Base-by-base conservation (phyloP, 2,113 vertebrate genomes). In the Arenaria interpres region DNA sequence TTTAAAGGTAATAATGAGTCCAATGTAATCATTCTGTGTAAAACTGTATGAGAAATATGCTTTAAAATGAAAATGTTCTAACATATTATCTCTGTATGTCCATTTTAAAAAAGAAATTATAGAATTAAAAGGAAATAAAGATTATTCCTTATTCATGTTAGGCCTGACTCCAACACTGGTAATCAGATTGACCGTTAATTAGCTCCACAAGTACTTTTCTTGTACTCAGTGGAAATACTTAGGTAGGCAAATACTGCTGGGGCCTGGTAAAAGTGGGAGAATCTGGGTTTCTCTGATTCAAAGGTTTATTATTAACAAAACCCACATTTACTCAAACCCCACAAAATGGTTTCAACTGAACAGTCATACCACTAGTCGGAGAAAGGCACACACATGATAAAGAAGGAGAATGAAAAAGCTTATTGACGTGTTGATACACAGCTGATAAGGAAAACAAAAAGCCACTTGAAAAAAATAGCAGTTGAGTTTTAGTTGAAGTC, bases 241-340 rank as follows among this genome's bases (percentile, higher is more conserved):
- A 43, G 8, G 19, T 46, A 63, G 66, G 62, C 39, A 93, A 95
- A 81, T 68, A 85, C 39, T 89, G 35, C 43, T 74, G 48, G 30
- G 33, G 59, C 32, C 43, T 57, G 72, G 41, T 33, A 71, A 89
- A 78, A 82, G 53, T 51, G 59, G 62, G 67, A 66, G 59, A 90
- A 91, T 35, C 33, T 59, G 72, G 59, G n/a, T 63, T 91, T 82
- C 75, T 78, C 54, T 62, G 77, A 89, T 56, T 95, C 62, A 75
- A 60, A 57, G 80, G 95, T 97, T 97, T 95, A 95, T 97, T 83
- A 97, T 97, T 97, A 97, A 97, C 97, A 95, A 93, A 96, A 28
- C 41, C 53, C 59, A 83, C 12, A 5, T n/a, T 27, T 69, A 76
- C 73, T 90, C 86, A 89, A 93, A 84, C 79, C 94, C 81, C 63